Evolutionary conservation across 1,140 invertebrate genomes (phyloP).

Genomic region (Microplitis demolitor): DNA sequence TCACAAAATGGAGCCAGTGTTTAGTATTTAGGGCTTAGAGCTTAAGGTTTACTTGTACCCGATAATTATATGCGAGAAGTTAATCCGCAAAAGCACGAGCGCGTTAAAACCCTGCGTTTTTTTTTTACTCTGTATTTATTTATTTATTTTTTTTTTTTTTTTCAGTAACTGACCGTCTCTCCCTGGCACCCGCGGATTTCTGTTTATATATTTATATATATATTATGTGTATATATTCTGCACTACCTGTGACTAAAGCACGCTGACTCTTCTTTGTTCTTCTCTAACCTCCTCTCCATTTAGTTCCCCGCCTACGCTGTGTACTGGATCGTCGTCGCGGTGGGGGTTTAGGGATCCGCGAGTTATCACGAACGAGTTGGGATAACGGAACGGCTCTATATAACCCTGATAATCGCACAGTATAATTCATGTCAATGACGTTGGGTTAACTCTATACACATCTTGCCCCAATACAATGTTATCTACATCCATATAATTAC

Average conservation of each 20-base stretch:
- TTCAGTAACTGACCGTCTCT: background rate
- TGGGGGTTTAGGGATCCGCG: background rate
- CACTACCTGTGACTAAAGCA: slow-evolving; percentile 11
- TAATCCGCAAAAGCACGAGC: background rate
- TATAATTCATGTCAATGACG: slow-evolving; percentile 8
- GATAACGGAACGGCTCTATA: slow-evolving; percentile 11
- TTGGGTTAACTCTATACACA: background rate
- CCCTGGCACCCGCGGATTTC: background rate
- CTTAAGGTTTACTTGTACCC: too few species aligned
- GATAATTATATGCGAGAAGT: background rate
- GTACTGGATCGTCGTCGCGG: background rate
- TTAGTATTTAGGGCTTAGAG: too few species aligned
- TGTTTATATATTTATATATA: background rate
- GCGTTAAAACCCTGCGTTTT: background rate
- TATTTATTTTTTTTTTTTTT: background rate
- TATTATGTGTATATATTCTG: too few species aligned
- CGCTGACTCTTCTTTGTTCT: slow-evolving; percentile 19
- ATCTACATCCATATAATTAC: background rate
- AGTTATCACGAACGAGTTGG: slow-evolving; percentile 18
- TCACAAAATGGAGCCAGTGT: too few species aligned
- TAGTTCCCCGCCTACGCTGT: background rate
- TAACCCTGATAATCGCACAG: background rate
- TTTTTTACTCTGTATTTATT: background rate
- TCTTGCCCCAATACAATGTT: background rate
- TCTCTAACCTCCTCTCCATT: slow-evolving; percentile 11